Percentiles rank a stretch among this genome's conserved stretches.
Conservation (phyloP, 2,797 vertebrate species). For the Chelon labrosus region DNA sequence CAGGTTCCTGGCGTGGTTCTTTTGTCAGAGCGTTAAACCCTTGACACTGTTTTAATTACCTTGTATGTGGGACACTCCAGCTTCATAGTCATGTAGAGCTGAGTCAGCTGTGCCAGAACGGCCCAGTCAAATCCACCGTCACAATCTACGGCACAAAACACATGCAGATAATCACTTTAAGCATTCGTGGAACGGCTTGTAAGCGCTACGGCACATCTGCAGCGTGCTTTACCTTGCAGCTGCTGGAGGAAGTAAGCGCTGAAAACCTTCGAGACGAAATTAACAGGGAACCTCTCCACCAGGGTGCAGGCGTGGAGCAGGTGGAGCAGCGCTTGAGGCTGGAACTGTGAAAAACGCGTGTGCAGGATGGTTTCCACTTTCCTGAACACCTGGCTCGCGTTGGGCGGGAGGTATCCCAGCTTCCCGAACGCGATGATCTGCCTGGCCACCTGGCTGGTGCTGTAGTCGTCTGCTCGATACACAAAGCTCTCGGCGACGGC, state of each 20-base stretch:
- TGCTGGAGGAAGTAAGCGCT: slow-evolving; percentile 91
- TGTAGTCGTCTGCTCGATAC: slow-evolving; percentile 87
- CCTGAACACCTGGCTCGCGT: slow-evolving; percentile 85
- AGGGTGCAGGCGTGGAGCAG: slow-evolving; percentile 92
- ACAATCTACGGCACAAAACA: slow-evolving; percentile 80
- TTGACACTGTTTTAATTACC: slow-evolving; percentile 55
- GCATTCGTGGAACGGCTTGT: not conserved
- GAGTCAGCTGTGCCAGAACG: slow-evolving; percentile 88
- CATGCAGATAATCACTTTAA: not conserved
- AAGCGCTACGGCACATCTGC: not conserved
- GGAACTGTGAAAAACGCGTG: slow-evolving; percentile 84
- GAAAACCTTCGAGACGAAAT: slow-evolving; percentile 93
- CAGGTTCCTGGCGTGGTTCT: slow-evolving; percentile 19
- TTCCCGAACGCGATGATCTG: slow-evolving; percentile 89
- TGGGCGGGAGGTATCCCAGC: slow-evolving; percentile 91
- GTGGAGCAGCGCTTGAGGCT: slow-evolving; percentile 86
- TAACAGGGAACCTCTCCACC: slow-evolving; percentile 90
- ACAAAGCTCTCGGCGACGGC: slow-evolving; percentile 89
- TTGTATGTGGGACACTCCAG: slow-evolving; percentile 93
- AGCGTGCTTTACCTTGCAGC: slow-evolving; percentile 87
- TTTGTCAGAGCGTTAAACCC: slow-evolving; percentile 9
- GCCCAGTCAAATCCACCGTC: slow-evolving; percentile 77
- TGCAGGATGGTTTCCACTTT: slow-evolving; percentile 88
- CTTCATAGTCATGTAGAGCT: slow-evolving; percentile 90
- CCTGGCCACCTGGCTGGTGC: slow-evolving; percentile 84